phyloP scores from a whole-genome alignment of 1,140 invertebrate species.

The Achroia grisella region DNA sequence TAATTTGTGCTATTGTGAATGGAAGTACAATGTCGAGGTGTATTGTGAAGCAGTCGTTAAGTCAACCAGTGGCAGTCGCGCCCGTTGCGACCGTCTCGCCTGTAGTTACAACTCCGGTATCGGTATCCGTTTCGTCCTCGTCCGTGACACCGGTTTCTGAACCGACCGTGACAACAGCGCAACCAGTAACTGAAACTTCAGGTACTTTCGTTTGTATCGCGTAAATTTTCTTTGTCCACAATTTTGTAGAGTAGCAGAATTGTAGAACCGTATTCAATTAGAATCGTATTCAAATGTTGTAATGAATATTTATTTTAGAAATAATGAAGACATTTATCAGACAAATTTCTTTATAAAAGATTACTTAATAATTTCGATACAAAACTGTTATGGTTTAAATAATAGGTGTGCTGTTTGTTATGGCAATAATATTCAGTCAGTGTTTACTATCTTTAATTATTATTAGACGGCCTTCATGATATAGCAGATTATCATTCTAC shows the following conservation, averaged over 20 bases:
- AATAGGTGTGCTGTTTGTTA: no score
- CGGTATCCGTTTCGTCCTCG: not conserved
- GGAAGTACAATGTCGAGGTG: conserved; percentile 49
- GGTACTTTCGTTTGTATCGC: conserved; percentile 23
- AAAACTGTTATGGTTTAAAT: no score
- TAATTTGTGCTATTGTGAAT: conserved; percentile 26
- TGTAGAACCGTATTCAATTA: no score
- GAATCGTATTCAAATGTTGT: no score
- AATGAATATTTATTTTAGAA: no score
- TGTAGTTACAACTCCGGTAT: not conserved
- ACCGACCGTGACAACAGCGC: conserved; percentile 11
- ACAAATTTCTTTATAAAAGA: no score
- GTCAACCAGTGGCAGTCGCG: conserved; percentile 35
- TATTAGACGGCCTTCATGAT: no score
- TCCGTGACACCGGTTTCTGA: conserved; percentile 16
- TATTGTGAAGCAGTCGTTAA: conserved; percentile 58
- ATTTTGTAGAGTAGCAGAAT: not conserved
- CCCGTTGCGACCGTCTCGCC: conserved; percentile 14
- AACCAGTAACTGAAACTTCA: conserved; percentile 28
- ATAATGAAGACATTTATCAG: no score
- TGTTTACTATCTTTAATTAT: no score
- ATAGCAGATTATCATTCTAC: no score
- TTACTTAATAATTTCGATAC: no score
- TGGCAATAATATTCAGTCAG: no score
- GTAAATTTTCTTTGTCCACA: not conserved